Base-by-base conservation (phyloP, 2,797 vertebrate genomes). In the Thaleichthys pacificus region DNA sequence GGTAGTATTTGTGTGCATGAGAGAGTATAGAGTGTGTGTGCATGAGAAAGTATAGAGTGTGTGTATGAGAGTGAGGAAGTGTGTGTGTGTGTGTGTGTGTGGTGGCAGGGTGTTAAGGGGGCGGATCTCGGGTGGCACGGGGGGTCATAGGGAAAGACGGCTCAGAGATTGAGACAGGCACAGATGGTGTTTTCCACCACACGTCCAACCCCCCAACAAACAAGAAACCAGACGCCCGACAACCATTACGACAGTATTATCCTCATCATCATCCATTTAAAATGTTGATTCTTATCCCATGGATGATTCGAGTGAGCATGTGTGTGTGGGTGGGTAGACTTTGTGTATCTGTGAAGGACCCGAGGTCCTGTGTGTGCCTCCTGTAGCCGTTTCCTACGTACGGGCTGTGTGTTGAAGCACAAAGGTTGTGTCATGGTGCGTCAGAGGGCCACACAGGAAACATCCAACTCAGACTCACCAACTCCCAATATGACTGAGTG, bases 141-240 rank as follows among this genome's bases (percentile, higher is more conserved):
- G 19, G 24, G 4, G 54, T 32, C 42, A 26, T 38, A 63, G 7
- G 30, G 67, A 32, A 26, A 54, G 28, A 32, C 54, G 63, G 58
- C 49, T 54, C 38, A 32, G 68, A 49, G 51, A 71, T 24, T 51
- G 62, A 72, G 80, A 21, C 63, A 81, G 78, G 66, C 77, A 88
- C 91, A 91, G 89, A 91, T 92, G 90, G 89, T 91, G 87, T 91
- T 90, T 91, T 89, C 88, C 81, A 76, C 66, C 83, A 83, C 76
- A 82, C 74, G 77, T 80, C 68, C 14, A 65, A 68, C 75, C 79
- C 12, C 70, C 49, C 65, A 61, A 78, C 47, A 65, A 76, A 77
- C 71, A 47, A 28, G 11, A n/a, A 24, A 61, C 17, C 68, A 68
- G 22, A 70, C 47, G 30, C 38, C 5, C 58, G 66, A 74, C 30